Base-by-base conservation (phyloP, 2,888 invertebrate genomes). In the Charanyca ferruginea region DNA sequence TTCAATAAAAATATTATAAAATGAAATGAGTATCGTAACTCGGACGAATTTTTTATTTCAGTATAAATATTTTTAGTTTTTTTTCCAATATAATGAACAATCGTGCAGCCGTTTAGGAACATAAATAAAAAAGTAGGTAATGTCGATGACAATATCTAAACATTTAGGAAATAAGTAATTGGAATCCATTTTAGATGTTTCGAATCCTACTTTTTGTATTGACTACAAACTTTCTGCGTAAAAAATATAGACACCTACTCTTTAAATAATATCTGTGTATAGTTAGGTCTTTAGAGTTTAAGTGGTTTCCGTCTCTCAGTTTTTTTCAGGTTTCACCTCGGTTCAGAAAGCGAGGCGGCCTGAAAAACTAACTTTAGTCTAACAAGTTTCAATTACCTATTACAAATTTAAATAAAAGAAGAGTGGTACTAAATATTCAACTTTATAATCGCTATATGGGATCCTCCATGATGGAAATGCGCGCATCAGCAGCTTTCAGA, bases 261-360 rank as follows among this genome's bases (percentile, higher is more conserved):
- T 58, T 5, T 11, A 35, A 22, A 23, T 38, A 38, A 42, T 41
- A 61, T 38, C 38, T 23, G 13, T 23, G 9, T 18, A 48, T 28
- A 20, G 16, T 2, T n/a, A 51, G 1, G 18, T 28, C 20, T 63
- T 23, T 23, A 81, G 28, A 86, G 86, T 85, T 86, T 82, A 28
- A 23, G 86, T 84, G 60, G 85, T 83, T 55, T 48, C n/a, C 54
- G 45, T 42, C 25, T 66, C 22, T 2, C 20, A 49, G 61, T 83
- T 87, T 86, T 87, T 87, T 83, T 54, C 47, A 18, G 7, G 77
- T 79, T 72, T 88, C 83, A 88, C 88, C 88, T 88, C 81, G 88
- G 64, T 68, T 80, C 81, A 77, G 74, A 81, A 84, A 86, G 75
- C 81, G 73, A 74, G 73, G 67, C 59, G 57, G 48, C 18, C n/a